Evolutionary conservation across 2,797 vertebrate genomes (phyloP), one percentile per base, ranked within the genome.

Genomic region (Fringilla coelebs): DNA sequence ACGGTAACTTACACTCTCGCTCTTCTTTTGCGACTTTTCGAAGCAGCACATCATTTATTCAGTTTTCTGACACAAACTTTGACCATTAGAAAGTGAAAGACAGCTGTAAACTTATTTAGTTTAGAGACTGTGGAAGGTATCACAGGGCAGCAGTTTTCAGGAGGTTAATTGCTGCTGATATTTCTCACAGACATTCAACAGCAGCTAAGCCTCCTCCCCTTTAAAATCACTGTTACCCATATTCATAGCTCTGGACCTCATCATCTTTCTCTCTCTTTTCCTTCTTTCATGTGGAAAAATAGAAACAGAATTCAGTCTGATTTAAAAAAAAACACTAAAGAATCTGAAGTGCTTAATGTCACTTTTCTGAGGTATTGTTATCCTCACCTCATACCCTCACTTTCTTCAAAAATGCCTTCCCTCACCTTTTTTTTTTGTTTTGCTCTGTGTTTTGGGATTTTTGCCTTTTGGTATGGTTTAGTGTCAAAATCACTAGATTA

Each of bases 391-490:
- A 49, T 28, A 6, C 3, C 10, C 8, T 36, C 12, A 5, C 40
- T 77, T 86, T n/a, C 8, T 17, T 7, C 3, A 8, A 6, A 41
- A 58, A 31, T 40, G 1, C 1, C 10, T 29, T n/a, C 2, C 6
- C 14, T 31, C 5, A 1, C 9, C 13, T 41, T 74, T 25, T 7
- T 25, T 7, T 17, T 8, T 41, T 41, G 9, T 28, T 75, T 75
- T 58, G 3, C 2, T 43, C 9, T 75, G 5, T 51, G 22, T 31
- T 18, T n/a, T n/a, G 2, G 10, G 12, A 34, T 28, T 7, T 9
- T 46, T 82, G 2, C 3, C 20, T 70, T 43, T 31, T 76, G 11
- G 2, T 31, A 12, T 11, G 2, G 0, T 38, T 66, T 21, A 51
- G 2, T 7, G 51, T 71, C 25, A 61, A 3, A 6, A n/a, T 38